Evolutionary conservation across 2,113 vertebrate species (phyloP).

Genomic region (Nerophis lumbriciformis): DNA sequence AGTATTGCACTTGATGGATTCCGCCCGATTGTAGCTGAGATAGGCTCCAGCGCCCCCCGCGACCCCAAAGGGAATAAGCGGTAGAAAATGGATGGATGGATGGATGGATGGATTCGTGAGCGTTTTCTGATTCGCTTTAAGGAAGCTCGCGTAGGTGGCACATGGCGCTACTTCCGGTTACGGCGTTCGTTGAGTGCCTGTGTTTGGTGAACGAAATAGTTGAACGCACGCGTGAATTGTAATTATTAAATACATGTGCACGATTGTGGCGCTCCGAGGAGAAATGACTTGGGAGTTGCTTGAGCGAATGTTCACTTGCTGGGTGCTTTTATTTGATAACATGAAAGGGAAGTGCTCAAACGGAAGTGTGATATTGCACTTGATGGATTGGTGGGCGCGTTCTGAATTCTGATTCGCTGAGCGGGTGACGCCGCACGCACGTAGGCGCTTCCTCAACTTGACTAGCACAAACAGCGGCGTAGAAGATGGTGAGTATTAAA

Average conservation of each 20-base stretch:
- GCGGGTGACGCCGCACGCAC: constrained; percentile 26
- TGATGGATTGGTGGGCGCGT: background rate
- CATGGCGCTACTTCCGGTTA: constrained; percentile 9
- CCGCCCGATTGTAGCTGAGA: no score
- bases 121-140: constrained; percentile 19
- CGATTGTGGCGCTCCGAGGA: no score
- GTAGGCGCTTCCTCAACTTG: constrained; percentile 59
- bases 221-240: background rate
- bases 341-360: no score
- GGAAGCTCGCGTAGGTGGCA: background rate
- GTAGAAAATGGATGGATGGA: no score
- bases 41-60: no score
- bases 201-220: background rate
- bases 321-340: no score
- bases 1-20: no score
- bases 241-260: background rate
- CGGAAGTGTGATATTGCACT: no score
- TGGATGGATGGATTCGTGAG: no score
- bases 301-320: no score
- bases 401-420: constrained; percentile 38
- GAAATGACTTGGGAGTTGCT: no score
- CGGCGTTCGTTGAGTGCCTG: background rate
- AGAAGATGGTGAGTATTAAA: constrained; percentile 68
- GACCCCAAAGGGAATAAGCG: no score
- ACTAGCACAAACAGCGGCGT: constrained; percentile 45